These are phyloP conservation scores for Gadopsis marmoratus DNA, from an alignment of 2,797 vertebrate genomes.

Conservation along the genomic window DNA sequence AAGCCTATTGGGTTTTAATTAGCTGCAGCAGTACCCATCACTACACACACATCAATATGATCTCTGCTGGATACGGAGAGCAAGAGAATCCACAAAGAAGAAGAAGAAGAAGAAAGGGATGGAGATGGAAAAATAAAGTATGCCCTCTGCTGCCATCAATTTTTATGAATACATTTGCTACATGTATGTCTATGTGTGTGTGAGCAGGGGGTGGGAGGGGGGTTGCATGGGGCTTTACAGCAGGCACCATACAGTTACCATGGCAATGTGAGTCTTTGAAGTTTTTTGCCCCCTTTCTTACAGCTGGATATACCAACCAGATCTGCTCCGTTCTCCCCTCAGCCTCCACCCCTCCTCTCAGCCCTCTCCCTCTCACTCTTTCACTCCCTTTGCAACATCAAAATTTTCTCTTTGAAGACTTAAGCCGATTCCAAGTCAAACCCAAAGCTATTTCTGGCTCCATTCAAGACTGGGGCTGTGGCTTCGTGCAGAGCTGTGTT, in stretches of 20 bases:
- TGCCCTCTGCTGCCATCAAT: constrained; percentile 52
- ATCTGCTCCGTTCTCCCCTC: constrained; percentile 70
- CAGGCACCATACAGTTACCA: constrained; percentile 82
- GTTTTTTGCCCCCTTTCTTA: constrained; percentile 69
- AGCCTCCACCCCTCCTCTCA: constrained; percentile 18
- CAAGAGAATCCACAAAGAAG: neutral
- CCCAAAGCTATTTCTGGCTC: constrained; percentile 83
- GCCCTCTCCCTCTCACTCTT: constrained; percentile 39
- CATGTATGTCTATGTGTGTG: constrained; percentile 49
- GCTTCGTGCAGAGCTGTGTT: constrained; percentile 73
- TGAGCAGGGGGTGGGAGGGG: constrained; percentile 29
- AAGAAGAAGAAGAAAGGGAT: neutral
- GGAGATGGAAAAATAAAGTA: constrained; percentile 30
- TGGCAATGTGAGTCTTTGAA: constrained; percentile 84
- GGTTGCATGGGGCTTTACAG: constrained; percentile 64
- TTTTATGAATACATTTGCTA: constrained; percentile 70
- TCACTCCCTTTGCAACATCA: constrained; percentile 80
- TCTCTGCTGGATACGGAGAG: constrained; percentile 40
- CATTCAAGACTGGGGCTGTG: constrained; percentile 73
- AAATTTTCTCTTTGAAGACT: constrained; percentile 85
- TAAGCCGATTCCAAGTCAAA: constrained; percentile 87
- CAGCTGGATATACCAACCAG: constrained; percentile 81
- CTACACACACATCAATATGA: constrained; percentile 48
- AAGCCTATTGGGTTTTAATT: constrained; percentile 66
- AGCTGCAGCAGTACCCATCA: constrained; percentile 45